phyloP scores from a whole-genome alignment of 2,797 vertebrate genomes.

The Synaphobranchus kaupii region DNA sequence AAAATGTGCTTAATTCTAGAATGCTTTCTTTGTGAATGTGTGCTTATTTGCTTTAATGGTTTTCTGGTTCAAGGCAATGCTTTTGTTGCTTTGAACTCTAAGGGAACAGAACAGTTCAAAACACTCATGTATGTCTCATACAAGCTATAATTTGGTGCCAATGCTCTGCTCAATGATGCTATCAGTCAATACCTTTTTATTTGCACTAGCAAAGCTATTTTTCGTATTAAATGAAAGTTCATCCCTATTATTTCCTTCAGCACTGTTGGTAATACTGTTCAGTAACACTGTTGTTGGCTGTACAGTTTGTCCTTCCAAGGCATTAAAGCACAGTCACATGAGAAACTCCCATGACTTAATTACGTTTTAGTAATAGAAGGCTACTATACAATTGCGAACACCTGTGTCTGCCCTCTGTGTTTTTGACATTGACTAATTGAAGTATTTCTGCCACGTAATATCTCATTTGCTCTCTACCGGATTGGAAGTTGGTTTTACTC shows the following conservation, averaged over 20 bases:
- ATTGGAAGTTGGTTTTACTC: not conserved
- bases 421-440: not conserved
- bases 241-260: not conserved
- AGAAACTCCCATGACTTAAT: not conserved
- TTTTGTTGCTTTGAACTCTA: not conserved
- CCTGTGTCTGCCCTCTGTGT: not conserved
- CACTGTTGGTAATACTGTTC: too few species aligned
- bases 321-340: not conserved
- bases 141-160: not conserved
- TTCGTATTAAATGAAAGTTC: not conserved
- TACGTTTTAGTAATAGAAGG: not conserved
- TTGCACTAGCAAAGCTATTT: not conserved
- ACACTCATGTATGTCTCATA: not conserved
- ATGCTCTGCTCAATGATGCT: not conserved
- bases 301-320: not conserved
- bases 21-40: not conserved
- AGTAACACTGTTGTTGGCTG: not conserved
- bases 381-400: not conserved
- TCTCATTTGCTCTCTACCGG: not conserved
- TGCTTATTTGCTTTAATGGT: not conserved
- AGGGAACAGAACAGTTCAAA: not conserved
- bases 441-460: not conserved
- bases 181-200: not conserved
- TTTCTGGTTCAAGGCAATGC: not conserved
- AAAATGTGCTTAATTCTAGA: not conserved